Evolutionary conservation across 2,113 vertebrate genomes (phyloP).

Genomic region (Ophthalmolycus amberensis): DNA sequence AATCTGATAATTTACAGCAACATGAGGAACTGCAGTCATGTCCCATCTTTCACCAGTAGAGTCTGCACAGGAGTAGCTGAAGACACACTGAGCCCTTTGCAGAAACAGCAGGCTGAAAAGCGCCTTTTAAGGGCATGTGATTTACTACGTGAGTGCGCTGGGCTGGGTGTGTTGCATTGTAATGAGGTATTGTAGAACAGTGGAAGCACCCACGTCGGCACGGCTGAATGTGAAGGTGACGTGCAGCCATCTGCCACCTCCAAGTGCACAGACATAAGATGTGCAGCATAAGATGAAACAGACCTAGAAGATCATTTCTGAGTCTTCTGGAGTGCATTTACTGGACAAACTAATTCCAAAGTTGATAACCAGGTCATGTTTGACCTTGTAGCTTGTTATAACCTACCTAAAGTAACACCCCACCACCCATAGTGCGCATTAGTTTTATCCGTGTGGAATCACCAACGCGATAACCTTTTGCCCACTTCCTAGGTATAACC

Average conservation of each 20-base stretch:
- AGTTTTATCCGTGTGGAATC: too few species aligned
- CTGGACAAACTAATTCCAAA: background rate
- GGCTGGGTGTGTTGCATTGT: slow-evolving; percentile 78
- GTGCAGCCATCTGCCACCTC: slow-evolving; percentile 32
- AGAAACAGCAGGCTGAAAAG: slow-evolving; percentile 71
- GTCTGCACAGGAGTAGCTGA: slow-evolving; percentile 37
- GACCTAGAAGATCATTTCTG: background rate
- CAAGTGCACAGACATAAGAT: slow-evolving; percentile 1
- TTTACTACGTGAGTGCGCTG: slow-evolving; percentile 51
- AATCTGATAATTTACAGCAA: background rate
- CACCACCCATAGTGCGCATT: background rate
- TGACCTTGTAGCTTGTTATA: background rate
- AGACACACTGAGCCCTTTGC: background rate
- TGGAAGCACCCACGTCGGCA: slow-evolving; percentile 21
- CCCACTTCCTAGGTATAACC: background rate
- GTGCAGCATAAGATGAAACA: background rate
- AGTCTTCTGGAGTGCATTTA: background rate
- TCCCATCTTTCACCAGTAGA: slow-evolving; percentile 60
- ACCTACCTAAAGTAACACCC: background rate
- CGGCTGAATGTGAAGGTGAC: slow-evolving; percentile 48
- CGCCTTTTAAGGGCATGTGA: slow-evolving; percentile 85
- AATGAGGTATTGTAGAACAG: slow-evolving; percentile 42
- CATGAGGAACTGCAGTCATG: background rate
- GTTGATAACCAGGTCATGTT: background rate
- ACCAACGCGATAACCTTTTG: background rate